Evolutionary conservation across 2,113 vertebrate genomes (phyloP).

Genomic region (Sorex fumeus): DNA sequence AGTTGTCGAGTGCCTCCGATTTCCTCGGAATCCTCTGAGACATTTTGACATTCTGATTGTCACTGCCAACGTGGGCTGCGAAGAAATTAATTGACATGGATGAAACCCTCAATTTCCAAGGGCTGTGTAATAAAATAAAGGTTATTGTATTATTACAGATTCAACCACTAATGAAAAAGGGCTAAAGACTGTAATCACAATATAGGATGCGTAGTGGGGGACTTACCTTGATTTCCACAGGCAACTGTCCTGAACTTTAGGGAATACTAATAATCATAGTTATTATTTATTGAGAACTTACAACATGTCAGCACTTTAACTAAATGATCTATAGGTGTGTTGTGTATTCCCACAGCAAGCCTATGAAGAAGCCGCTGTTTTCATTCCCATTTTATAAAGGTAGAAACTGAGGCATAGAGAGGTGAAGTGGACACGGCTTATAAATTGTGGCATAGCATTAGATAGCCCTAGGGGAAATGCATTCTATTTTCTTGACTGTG

Average conservation of each 20-base stretch:
- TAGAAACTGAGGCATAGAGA: constrained; percentile 39
- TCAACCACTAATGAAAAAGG: constrained; percentile 78
- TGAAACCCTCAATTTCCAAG: constrained; percentile 84
- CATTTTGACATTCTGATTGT: constrained; percentile 83
- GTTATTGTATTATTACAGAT: constrained; percentile 83
- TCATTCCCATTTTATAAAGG: background rate
- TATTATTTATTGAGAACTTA: constrained; percentile 64
- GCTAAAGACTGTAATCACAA: constrained; percentile 72
- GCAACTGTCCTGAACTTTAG: constrained; percentile 57
- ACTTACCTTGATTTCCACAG: constrained; percentile 66
- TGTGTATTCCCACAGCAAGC: constrained; percentile 2
- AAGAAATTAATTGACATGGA: constrained; percentile 83
- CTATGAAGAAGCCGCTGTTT: constrained; percentile 16
- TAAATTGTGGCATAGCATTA: background rate
- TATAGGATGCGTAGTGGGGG: constrained; percentile 38
- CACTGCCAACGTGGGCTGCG: constrained; percentile 78
- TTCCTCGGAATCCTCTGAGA: constrained; percentile 80
- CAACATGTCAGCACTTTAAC: constrained; percentile 6
- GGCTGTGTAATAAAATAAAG: constrained; percentile 85
- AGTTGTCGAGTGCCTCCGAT: constrained; percentile 62
- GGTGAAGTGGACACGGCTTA: background rate
- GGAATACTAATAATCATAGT: constrained; percentile 40
- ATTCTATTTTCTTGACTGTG: background rate
- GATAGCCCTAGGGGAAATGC: background rate
- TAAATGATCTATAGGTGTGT: constrained; percentile 1